Base-by-base conservation (phyloP, 2,888 invertebrate genomes). In the Sinopyrophorus schimmeli region DNA sequence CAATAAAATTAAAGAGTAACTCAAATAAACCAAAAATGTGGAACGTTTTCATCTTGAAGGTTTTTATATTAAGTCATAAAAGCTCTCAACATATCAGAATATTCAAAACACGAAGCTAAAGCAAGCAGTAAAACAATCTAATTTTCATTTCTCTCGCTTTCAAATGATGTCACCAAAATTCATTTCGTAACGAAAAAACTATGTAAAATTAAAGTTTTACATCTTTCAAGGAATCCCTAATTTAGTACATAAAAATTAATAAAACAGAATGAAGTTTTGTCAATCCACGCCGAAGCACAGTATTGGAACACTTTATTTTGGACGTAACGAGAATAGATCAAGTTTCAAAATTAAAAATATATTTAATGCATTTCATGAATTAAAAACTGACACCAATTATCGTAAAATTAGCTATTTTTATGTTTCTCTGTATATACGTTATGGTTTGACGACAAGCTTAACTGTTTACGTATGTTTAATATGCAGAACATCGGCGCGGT, bases 191-290 rank as follows among this genome's bases (percentile, higher is more conserved):
- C n/a, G 34, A 27, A 5, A 7, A 35, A 43, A 37, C 28, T 44
- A 37, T 44, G 44, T 35, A 28, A 20, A 32, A 37, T 44, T 23
- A 26, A 35, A 23, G 20, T 44, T 44, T 44, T 44, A 44, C 37
- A 26, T 20, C 27, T 20, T 24, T 44, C 44, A 44, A 30, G 35
- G 21, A 16, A 17, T 18, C 35, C 15, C 27, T 44, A 44, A 44
- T 44, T 30, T 23, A 14, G 20, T 37, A n/a, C n/a, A n/a, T n/a
- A n/a, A n/a, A n/a, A n/a, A n/a, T n/a, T n/a, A n/a, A n/a, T n/a
- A n/a, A n/a, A n/a, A n/a, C n/a, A n/a, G n/a, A n/a, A n/a, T n/a
- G n/a, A n/a, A n/a, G n/a, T n/a, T n/a, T n/a, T n/a, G n/a, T 21
- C 21, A 5, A n/a, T 21, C 5, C 9, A 4, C 7, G 9, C 6